A percentile compares a stretch with the other conserved stretches of the same genome.
Conservation (phyloP, 2,113 vertebrate genomes). For the Reinhardtius hippoglossoides region DNA sequence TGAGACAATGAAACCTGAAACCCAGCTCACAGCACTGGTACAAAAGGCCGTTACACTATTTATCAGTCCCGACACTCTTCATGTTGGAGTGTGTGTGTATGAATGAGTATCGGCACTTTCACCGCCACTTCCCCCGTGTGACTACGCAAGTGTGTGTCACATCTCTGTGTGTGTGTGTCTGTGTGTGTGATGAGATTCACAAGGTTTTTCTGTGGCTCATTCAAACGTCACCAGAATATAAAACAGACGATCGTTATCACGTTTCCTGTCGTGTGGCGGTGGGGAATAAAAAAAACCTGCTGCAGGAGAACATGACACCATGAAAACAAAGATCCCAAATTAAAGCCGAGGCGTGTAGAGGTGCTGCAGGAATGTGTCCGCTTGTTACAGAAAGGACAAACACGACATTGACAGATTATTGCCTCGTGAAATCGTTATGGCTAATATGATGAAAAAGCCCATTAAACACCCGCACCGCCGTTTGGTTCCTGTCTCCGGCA, state of each 20-base stretch:
- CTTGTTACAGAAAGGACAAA: too few relatives aligned
- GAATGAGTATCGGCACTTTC: not conserved
- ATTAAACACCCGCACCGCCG: too few relatives aligned
- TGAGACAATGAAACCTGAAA: constrained; percentile 18
- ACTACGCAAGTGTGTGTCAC: not conserved
- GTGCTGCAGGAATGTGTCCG: not conserved
- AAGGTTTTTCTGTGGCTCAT: too few relatives aligned
- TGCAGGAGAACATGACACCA: not conserved
- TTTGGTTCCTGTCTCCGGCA: too few relatives aligned
- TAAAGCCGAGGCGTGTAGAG: too few relatives aligned
- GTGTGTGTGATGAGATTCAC: too few relatives aligned
- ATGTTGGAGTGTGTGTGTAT: not conserved
- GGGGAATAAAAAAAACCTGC: not conserved
- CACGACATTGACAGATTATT: too few relatives aligned
- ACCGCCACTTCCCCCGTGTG: constrained; percentile 8
- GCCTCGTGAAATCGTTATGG: too few relatives aligned
- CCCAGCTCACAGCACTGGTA: not conserved
- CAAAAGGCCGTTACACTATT: constrained; percentile 22
- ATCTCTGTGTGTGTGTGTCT: not conserved
- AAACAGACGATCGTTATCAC: too few relatives aligned
- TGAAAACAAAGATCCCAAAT: not conserved
- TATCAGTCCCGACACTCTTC: constrained; percentile 15
- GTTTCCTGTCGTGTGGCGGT: too few relatives aligned
- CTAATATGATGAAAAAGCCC: too few relatives aligned
- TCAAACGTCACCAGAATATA: too few relatives aligned